A percentile compares a stretch with the other conserved stretches of the same genome.
These are phyloP conservation scores for Brassicogethes aeneus DNA, from an alignment of 2,888 invertebrate species.

Conservation along the genomic window DNA sequence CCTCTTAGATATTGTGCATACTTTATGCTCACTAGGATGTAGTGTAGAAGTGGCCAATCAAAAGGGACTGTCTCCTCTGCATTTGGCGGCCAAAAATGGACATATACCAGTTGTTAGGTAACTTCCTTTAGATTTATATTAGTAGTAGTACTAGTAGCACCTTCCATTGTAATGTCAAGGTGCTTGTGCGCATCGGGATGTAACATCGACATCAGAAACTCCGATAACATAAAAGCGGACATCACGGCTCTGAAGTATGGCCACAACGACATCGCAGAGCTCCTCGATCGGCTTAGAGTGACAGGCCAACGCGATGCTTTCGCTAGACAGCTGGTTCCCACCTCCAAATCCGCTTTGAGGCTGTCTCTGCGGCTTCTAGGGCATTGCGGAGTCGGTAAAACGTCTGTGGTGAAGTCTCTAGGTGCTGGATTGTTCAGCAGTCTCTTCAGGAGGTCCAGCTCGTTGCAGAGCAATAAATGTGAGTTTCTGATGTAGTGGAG, in stretches of 20 bases:
- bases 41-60: constrained; percentile 54
- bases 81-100: constrained; percentile 62
- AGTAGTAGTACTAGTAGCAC: neutral
- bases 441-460: constrained; percentile 52
- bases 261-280: constrained; percentile 56
- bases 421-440: constrained; percentile 60
- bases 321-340: constrained; percentile 53
- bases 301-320: constrained; percentile 40
- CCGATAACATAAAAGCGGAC: constrained; percentile 64
- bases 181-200: constrained; percentile 64
- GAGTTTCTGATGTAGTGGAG: too few relatives aligned
- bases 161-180: constrained; percentile 27
- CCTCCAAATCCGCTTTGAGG: constrained; percentile 47
- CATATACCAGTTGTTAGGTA: constrained; percentile 60
- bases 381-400: constrained; percentile 64
- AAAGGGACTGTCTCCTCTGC: constrained; percentile 55
- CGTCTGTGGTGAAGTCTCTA: constrained; percentile 55
- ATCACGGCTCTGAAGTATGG: constrained; percentile 70
- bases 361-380: constrained; percentile 64
- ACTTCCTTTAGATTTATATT: neutral
- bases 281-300: constrained; percentile 56
- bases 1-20: constrained; percentile 47
- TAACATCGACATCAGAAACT: constrained; percentile 55
- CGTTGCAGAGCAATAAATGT: constrained; percentile 41
- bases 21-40: constrained; percentile 50